Base-by-base conservation (phyloP, 1,140 invertebrate species). In the Euura saliciscinereae region DNA sequence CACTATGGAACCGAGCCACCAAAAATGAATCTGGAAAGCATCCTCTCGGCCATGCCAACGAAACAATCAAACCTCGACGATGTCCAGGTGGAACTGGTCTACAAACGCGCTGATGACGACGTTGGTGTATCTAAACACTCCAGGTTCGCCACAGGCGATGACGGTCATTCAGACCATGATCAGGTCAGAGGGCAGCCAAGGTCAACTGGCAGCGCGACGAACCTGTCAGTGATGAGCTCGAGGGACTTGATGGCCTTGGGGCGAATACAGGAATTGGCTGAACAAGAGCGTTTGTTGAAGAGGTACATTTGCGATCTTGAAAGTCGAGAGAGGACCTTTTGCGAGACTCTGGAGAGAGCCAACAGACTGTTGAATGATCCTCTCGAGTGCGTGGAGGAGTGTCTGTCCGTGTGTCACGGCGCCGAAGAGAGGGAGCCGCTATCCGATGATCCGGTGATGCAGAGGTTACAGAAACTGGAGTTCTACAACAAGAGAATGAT, bases 401-500 rank as follows among this genome's bases (percentile, higher is more conserved):
- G 28, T 42, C 43, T 44, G 43, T 4, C 66, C 66, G 13, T 59
- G 8, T 59, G 51, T 59, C 51, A 8, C 3, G 13, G 28, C 13
- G 66, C 66, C 10, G 28, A 67, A 42, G 28, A 4, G 7, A 67
- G 42, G 43, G 66, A 44, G 66, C 43, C 66, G 66, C 43, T 44
- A 13, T 67, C 43, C 0, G 10, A 67, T 28, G 43, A 67, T 67
- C 66, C 66, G 43, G 28, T 42, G 42, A 42, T 67, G 42, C 13
- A 42, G 28, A 67, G 66, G 43, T 42, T 67, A 28, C 66, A 67
- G 66, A 67, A 67, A 28, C 66, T 67, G 7, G 66, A 67, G 43
- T 67, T 44, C 42, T 44, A 67, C 66, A 67, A 67, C 66, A 67
- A 67, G 66, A 67, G 43, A 10, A 44, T 67, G 66, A 67, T 67